Base-by-base conservation (phyloP, 1,140 invertebrate species). In the Lepidurus apus region DNA sequence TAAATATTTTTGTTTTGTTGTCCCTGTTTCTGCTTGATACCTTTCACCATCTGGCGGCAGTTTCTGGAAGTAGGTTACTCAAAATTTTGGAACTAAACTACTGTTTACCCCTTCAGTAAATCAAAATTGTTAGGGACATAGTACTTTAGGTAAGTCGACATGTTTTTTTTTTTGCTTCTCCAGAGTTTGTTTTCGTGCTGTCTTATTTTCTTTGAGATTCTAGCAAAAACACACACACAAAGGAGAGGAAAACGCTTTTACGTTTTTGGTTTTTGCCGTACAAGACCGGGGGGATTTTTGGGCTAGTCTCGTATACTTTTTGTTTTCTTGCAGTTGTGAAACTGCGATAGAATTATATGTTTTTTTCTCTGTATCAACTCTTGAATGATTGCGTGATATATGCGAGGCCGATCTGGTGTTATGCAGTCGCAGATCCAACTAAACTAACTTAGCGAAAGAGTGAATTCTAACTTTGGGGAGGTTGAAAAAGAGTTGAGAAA, bases 271-370 rank as follows among this genome's bases (percentile, higher is more conserved):
- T 65, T 47, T 65, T 65, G 6, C 17, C n/a, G 53, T 65, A 65
- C 53, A 65, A 34, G 34, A 65, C 53, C 53, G 53, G 53, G 53
- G 53, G 21, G 21, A n/a, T 21, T 65, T 47, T 65, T 65, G 53
- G 53, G 53, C 53, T 65, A 65, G 53, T 65, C 53, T 65, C 53
- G 1, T 65, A 65, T 65, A 21, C 53, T 65, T 65, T 21, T 65
- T 65, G 13, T 65, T 65, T 65, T 65, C 17, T 65, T 6, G 53
- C 21, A 21, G 53, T 21, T 65, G 53, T 21, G 6, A 21, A 65
- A 21, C 21, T 65, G 17, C 9, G 53, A 65, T n/a, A 65, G 17
- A 65, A n/a, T 47, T 65, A 65, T 65, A 1, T 65, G n/a, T 65
- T 65, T 65, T 7, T 65, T 65, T 4, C 53, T 65, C 45, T 47